A percentile compares a stretch with the other conserved stretches of the same genome.
Evolutionary conservation across 2,797 vertebrate species (phyloP).

Genomic region (Oreortyx pictus): DNA sequence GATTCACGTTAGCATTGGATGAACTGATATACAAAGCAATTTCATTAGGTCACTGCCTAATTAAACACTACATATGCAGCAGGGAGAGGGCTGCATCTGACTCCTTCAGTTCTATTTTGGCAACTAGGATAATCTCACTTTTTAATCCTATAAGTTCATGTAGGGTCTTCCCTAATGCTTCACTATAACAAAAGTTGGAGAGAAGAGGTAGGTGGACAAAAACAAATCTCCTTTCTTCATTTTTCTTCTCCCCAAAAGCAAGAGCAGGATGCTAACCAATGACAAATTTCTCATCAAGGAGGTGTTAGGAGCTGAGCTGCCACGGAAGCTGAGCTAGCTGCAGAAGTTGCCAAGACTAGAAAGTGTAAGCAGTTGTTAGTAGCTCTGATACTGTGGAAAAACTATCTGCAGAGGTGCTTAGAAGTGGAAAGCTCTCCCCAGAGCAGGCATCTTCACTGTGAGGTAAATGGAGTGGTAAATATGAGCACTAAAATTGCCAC

Average conservation of each 20-base stretch:
- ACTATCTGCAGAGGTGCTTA: neutral
- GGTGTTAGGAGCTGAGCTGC: neutral
- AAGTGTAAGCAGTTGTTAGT: neutral
- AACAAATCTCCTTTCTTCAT: neutral
- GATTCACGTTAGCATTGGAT: neutral
- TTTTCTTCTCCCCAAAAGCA: neutral
- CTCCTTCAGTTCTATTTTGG: conserved; percentile 24
- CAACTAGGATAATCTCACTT: neutral
- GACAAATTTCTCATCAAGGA: neutral
- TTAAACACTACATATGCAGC: neutral
- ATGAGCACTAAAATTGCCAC: neutral
- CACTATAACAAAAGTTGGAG: neutral
- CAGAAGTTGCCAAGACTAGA: neutral
- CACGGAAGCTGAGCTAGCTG: neutral
- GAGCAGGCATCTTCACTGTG: neutral
- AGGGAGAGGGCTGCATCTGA: neutral
- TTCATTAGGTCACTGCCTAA: neutral
- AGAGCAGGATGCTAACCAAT: neutral
- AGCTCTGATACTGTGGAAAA: neutral
- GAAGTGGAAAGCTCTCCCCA: neutral
- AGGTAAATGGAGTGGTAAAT: neutral
- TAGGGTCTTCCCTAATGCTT: neutral
- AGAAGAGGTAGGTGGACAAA: neutral
- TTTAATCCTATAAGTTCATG: neutral
- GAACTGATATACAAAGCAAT: neutral